Evolutionary conservation across 2,888 invertebrate species (phyloP).

Genomic region (Mesorhabditis spiculigera): DNA sequence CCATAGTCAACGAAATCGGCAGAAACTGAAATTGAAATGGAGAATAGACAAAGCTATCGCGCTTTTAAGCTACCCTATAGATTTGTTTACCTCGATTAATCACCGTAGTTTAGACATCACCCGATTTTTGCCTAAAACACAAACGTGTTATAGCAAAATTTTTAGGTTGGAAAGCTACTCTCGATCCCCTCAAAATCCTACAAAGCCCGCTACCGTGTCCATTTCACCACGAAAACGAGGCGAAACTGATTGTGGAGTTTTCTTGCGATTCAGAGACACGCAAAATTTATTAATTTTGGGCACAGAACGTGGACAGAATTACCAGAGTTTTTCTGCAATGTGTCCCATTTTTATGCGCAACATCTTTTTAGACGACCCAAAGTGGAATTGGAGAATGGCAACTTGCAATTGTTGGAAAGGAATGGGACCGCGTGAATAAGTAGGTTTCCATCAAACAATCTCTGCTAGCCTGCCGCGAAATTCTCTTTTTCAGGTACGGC

Average conservation of each 20-base stretch:
- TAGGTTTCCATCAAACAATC: neutral
- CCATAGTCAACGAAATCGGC: no score
- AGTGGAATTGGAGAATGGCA: neutral
- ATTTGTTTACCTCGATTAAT: no score
- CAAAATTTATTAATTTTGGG: no score
- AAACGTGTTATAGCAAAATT: neutral
- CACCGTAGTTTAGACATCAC: no score
- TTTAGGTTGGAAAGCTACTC: neutral
- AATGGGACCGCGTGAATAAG: conserved; percentile 1
- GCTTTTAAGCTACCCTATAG: no score
- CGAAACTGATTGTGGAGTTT: neutral
- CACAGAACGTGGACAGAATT: no score
- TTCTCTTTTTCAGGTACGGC: no score
- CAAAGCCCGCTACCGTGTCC: neutral
- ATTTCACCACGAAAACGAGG: neutral
- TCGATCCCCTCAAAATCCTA: neutral
- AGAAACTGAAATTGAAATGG: no score
- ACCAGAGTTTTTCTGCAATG: no score
- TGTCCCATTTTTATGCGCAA: neutral
- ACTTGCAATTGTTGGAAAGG: neutral
- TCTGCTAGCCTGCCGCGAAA: no score
- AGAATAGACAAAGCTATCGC: no score
- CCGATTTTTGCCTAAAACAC: neutral
- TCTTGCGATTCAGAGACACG: no score
- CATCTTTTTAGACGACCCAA: neutral